Evolutionary conservation across 2,888 invertebrate genomes (phyloP), one percentile per base, ranked within the genome.

Genomic region (Hemithea aestivaria): DNA sequence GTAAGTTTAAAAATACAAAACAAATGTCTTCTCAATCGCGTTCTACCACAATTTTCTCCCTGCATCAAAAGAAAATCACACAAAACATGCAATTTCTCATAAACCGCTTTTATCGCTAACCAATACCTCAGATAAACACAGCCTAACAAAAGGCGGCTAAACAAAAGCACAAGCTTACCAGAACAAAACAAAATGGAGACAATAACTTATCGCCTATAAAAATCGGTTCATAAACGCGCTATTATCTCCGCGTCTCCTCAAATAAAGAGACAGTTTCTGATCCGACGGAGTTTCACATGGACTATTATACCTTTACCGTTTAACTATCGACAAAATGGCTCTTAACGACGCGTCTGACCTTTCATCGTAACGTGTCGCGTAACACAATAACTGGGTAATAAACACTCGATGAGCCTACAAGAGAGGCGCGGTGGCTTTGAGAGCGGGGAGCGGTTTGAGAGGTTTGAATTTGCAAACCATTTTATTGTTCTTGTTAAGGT

Each of bases 351-450:
- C 35, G 40, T 49, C 41, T 49, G 52, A 52, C 52, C 52, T 47
- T 41, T 35, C 38, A 39, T 44, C 43, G 45, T 47, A 45, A 47
- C 38, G 47, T 52, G 49, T 47, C 47, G 41, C 43, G 40, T 49
- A 49, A 49, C 52, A 47, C 52, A 52, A 52, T 52, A 52, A 49
- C 47, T 38, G 39, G 43, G 40, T 37, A 26, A 49, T 52, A 52
- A 52, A 52, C 40, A 47, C 36, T 37, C 43, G 39, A 49, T 49
- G 49, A 45, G 47, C 43, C 45, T 45, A 43, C 32, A 49, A 23
- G 26, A 25, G 20, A 41, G 26, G 37, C 9, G 12, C 37, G 32
- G 45, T 10, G 7, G 7, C 5, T 9, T 7, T 43, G 31, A 7
- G 0, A 27, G 40, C 24, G 27, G 20, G 0, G 9, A 27, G 23